phyloP scores from a whole-genome alignment of 2,888 invertebrate species.

The Leistus spinibarbis region DNA sequence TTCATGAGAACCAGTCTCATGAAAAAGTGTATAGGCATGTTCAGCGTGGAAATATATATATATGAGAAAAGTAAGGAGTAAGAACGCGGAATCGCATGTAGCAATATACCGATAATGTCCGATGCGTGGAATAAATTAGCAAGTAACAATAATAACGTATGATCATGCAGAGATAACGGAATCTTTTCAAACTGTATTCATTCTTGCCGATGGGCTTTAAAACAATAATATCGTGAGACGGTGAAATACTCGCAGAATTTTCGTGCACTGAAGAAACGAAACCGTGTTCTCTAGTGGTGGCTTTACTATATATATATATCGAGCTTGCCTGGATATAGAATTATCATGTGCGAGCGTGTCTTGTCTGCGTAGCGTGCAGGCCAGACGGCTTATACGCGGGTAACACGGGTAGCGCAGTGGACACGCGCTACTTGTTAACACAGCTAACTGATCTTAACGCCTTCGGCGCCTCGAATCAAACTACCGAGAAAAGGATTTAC shows the following conservation, averaged over 20 bases:
- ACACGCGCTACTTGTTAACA: slow-evolving; percentile 8
- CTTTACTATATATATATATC: not conserved
- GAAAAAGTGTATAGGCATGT: not conserved
- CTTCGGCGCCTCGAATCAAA: not conserved
- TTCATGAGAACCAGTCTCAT: not conserved
- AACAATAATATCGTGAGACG: not conserved
- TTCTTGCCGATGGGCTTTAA: not conserved
- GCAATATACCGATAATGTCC: not conserved
- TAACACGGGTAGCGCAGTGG: not conserved
- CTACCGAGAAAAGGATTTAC: not conserved
- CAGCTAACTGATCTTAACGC: not conserved
- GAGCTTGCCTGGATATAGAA: not conserved
- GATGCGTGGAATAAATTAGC: slow-evolving; percentile 11
- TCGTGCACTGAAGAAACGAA: not conserved
- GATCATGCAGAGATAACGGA: not conserved
- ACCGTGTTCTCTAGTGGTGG: not conserved
- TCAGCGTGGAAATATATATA: not conserved
- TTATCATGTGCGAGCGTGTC: not conserved
- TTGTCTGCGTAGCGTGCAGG: not conserved
- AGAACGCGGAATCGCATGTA: slow-evolving; percentile 1
- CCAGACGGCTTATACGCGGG: not conserved
- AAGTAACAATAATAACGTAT: slow-evolving; percentile 4
- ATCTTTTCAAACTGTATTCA: not conserved
- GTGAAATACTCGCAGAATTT: not conserved
- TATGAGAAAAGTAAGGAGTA: not conserved